Conservation (phyloP, 2,797 vertebrate species). For the Harpagifer antarcticus region DNA sequence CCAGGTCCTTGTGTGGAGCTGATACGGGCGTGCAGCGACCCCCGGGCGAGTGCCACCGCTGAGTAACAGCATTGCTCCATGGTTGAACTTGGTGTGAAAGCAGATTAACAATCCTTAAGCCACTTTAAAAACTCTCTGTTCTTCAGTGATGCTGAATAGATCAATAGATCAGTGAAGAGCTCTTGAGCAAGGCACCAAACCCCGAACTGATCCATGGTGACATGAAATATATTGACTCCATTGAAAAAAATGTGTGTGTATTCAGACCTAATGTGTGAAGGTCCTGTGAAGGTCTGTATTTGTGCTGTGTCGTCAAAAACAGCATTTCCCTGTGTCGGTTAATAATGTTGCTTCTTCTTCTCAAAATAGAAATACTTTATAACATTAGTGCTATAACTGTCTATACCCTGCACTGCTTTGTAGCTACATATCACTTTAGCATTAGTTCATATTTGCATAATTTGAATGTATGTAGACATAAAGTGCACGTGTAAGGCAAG, state of each 20-base stretch:
- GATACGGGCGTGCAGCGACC: neutral
- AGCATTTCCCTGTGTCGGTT: too few relatives aligned
- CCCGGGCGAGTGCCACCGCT: neutral
- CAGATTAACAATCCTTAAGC: conserved; percentile 1
- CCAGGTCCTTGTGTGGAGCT: neutral
- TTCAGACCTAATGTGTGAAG: too few relatives aligned
- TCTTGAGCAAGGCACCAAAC: too few relatives aligned
- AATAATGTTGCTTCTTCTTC: too few relatives aligned
- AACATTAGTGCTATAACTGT: neutral
- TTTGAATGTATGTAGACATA: neutral
- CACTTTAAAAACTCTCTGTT: neutral
- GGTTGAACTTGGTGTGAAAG: neutral
- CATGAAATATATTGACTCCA: too few relatives aligned
- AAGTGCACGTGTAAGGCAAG: neutral
- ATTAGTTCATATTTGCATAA: neutral
- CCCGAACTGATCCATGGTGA: too few relatives aligned
- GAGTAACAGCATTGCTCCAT: neutral
- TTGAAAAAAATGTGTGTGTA: too few relatives aligned
- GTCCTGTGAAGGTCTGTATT: too few relatives aligned
- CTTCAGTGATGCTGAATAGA: neutral
- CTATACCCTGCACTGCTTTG: neutral
- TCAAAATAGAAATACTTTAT: neutral
- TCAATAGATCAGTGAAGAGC: neutral
- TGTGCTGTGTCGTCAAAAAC: too few relatives aligned
- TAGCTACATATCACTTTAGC: neutral